A percentile compares a stretch with the other conserved stretches of the same genome.
Conservation (phyloP, 2,797 vertebrate genomes). For the Masticophis lateralis region DNA sequence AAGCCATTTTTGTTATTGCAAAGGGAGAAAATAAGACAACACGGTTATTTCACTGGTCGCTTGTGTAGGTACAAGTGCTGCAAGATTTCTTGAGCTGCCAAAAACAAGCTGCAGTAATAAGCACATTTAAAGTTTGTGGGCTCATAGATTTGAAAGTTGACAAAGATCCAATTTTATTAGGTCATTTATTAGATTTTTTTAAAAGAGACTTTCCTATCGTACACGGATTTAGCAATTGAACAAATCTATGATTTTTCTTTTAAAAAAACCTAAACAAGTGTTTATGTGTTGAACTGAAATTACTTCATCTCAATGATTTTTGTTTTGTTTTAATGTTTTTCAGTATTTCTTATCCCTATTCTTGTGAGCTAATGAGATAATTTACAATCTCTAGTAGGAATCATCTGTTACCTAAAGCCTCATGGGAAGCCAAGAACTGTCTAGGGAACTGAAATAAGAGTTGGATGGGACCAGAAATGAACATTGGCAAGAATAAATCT, state of each 20-base stretch:
- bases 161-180: background rate
- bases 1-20: background rate
- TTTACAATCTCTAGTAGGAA: background rate
- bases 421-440: background rate
- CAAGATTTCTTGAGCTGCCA: background rate
- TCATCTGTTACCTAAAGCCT: background rate
- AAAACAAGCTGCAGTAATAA: background rate
- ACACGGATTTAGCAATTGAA: background rate
- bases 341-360: background rate
- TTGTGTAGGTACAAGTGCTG: background rate
- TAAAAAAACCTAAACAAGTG: background rate
- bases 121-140: background rate
- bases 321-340: background rate
- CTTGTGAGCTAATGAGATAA: background rate
- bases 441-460: background rate
- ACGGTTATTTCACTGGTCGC: background rate
- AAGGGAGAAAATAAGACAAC: background rate
- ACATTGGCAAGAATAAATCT: background rate
- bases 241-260: background rate
- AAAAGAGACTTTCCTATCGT: background rate
- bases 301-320: background rate
- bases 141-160: background rate
- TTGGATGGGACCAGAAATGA: background rate
- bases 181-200: background rate
- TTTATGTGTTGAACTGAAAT: background rate